Evolutionary conservation across 2,113 vertebrate genomes (phyloP).

Genomic region (Passer domesticus): DNA sequence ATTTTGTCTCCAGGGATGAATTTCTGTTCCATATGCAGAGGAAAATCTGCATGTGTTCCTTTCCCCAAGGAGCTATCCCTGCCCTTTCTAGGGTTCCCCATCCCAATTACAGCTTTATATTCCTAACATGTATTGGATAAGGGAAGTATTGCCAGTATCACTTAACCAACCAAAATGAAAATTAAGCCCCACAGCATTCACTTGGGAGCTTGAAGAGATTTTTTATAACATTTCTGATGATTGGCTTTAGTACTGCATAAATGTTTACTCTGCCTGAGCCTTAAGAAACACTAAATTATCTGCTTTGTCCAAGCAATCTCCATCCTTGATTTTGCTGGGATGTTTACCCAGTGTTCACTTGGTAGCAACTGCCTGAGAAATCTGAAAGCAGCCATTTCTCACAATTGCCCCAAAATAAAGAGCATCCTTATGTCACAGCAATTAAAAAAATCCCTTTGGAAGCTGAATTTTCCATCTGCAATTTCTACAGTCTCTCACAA

Average conservation of each 20-base stretch:
- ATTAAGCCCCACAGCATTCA: neutral
- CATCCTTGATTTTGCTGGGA: neutral
- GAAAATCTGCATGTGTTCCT: neutral
- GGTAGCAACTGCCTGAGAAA: neutral
- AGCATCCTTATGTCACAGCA: neutral
- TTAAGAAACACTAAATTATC: neutral
- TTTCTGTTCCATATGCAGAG: neutral
- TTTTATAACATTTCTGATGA: neutral
- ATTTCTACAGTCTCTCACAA: neutral
- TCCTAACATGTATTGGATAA: neutral
- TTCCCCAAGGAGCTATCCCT: neutral
- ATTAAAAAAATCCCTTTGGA: neutral
- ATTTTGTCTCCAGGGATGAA: neutral
- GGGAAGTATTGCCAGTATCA: neutral
- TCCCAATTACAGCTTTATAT: neutral
- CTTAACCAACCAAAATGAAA: slow-evolving; percentile 4
- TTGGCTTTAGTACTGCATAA: neutral
- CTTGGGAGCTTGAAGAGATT: neutral
- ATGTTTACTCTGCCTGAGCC: neutral
- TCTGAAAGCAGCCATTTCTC: neutral
- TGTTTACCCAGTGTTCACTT: neutral
- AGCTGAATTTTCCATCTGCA: neutral
- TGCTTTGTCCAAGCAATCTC: neutral
- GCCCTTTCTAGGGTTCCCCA: neutral
- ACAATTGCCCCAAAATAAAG: neutral